These are phyloP conservation scores for Bostrychus sinensis DNA, from an alignment of 2,113 vertebrate genomes.

Conservation along the genomic window DNA sequence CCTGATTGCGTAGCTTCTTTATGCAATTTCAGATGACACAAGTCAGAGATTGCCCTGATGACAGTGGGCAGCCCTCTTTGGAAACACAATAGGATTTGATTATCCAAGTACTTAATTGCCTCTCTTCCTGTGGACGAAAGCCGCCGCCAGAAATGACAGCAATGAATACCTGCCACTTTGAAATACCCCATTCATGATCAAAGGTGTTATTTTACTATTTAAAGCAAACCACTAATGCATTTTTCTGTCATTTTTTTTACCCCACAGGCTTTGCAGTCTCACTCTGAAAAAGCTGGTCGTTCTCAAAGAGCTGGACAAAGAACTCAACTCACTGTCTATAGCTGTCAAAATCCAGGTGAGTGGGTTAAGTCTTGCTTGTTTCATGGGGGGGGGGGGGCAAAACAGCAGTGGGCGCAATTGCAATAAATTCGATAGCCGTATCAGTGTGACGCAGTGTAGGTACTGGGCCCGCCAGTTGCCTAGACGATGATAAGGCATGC, in stretches of 20 bases:
- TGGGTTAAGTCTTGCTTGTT: constrained; percentile 28
- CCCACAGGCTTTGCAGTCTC: constrained; percentile 85
- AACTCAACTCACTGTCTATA: constrained; percentile 83
- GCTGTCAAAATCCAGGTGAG: constrained; percentile 82
- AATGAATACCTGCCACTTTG: constrained; percentile 8
- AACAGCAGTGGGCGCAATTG: constrained; percentile 17
- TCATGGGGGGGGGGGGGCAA: no score
- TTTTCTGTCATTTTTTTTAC: constrained; percentile 20
- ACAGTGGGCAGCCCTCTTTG: neutral
- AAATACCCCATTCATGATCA: constrained; percentile 3
- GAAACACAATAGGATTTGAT: constrained; percentile 4
- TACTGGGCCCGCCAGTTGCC: neutral
- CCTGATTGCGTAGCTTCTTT: neutral
- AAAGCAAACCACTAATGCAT: constrained; percentile 27
- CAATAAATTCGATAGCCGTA: constrained; percentile 9
- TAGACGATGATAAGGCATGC: constrained; percentile 25
- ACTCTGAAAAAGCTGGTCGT: constrained; percentile 86
- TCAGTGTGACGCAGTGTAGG: neutral
- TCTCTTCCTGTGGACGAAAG: constrained; percentile 5
- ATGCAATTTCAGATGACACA: neutral
- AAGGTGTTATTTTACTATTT: constrained; percentile 25
- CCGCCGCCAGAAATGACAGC: constrained; percentile 1
- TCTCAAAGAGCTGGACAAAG: constrained; percentile 87
- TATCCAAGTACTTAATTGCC: constrained; percentile 1
- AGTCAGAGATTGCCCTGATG: neutral